These are phyloP conservation scores for Mechanitis mazaeus DNA, from an alignment of 2,888 invertebrate genomes.

Conservation along the genomic window DNA sequence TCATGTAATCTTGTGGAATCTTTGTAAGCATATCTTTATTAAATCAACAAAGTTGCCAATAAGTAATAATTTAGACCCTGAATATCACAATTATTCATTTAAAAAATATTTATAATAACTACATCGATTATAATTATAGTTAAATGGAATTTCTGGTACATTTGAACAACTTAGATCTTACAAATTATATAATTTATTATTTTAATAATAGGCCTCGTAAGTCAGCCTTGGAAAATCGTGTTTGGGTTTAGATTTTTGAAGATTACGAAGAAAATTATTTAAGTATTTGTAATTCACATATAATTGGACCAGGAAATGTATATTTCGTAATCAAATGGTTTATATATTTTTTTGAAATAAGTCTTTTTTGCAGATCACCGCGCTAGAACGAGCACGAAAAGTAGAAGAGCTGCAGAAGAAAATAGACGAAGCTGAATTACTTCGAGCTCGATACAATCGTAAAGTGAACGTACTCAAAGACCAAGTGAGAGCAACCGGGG, in stretches of 20 bases:
- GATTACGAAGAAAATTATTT: constrained; percentile 8
- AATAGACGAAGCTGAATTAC: constrained; percentile 86
- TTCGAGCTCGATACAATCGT: constrained; percentile 84
- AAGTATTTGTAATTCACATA: constrained; percentile 10
- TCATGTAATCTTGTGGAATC: too few relatives aligned
- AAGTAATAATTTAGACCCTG: too few relatives aligned
- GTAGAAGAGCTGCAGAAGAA: constrained; percentile 89
- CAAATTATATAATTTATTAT: constrained; percentile 14
- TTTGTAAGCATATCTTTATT: too few relatives aligned
- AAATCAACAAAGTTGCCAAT: too few relatives aligned
- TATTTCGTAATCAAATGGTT: constrained; percentile 2
- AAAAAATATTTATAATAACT: constrained; percentile 13
- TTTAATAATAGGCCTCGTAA: constrained; percentile 15
- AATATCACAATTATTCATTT: background rate
- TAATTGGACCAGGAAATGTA: constrained; percentile 16
- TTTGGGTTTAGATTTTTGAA: constrained; percentile 7
- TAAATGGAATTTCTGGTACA: constrained; percentile 18
- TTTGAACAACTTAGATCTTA: constrained; percentile 1
- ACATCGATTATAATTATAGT: constrained; percentile 6
- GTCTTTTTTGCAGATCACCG: constrained; percentile 79
- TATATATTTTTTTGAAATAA: background rate
- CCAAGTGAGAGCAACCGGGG: constrained; percentile 80
- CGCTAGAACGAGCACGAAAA: constrained; percentile 88
- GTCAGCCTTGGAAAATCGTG: constrained; percentile 14
- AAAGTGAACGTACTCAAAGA: constrained; percentile 84